phyloP scores from a whole-genome alignment of 2,113 vertebrate species.

The Trogon surrucura region DNA sequence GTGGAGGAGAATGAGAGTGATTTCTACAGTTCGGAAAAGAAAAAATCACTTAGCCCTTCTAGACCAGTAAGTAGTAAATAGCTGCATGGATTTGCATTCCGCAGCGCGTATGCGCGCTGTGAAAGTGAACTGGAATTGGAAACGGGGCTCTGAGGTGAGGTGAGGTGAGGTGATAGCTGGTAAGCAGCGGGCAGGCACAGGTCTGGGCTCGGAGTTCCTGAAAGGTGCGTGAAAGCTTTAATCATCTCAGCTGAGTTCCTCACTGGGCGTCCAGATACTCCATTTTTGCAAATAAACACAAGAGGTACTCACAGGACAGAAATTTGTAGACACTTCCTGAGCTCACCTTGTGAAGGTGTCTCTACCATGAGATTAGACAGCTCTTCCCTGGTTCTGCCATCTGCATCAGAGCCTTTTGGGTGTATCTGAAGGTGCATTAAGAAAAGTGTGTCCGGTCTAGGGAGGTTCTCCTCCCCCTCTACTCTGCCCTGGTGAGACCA shows the following conservation, averaged over 20 bases:
- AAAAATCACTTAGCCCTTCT: not conserved
- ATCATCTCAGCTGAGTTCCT: not conserved
- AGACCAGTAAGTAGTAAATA: not conserved
- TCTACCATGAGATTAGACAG: not conserved
- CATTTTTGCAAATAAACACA: not conserved
- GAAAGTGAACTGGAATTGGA: not conserved
- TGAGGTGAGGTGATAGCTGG: not conserved
- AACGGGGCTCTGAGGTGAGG: not conserved
- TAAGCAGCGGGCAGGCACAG: not conserved
- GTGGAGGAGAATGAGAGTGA: not conserved
- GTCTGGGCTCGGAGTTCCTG: not conserved
- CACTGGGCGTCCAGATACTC: not conserved
- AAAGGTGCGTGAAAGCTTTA: accelerated
- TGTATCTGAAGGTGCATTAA: not conserved
- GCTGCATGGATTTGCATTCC: not conserved
- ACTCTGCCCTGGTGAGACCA: no score
- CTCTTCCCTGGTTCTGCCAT: not conserved
- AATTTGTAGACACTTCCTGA: not conserved
- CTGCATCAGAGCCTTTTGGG: not conserved
- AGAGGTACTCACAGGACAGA: not conserved
- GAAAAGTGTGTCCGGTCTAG: no score
- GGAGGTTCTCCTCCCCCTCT: no score
- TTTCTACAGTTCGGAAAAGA: not conserved
- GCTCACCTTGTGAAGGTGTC: not conserved
- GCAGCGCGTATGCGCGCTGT: not conserved